Percentiles rank a stretch among this genome's conserved stretches.
phyloP scores from a whole-genome alignment of 2,113 vertebrate species.

The Nesospiza acunhae region DNA sequence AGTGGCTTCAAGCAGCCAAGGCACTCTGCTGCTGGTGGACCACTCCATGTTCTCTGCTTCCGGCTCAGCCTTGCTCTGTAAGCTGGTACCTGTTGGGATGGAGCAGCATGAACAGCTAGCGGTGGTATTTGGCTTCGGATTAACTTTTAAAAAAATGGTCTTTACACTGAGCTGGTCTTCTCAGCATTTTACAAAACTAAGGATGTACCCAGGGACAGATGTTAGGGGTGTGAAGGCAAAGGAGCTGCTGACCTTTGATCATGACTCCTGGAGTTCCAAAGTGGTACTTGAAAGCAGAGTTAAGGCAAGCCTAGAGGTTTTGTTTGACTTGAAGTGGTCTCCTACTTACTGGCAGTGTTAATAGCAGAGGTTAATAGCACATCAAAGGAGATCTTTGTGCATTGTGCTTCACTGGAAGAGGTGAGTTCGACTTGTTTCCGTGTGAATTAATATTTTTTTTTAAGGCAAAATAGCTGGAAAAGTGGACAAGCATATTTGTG shows the following conservation, averaged over 20 bases:
- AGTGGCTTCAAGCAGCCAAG: neutral
- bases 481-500: neutral
- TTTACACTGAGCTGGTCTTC: neutral
- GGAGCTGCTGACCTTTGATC: neutral
- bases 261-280: neutral
- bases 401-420: neutral
- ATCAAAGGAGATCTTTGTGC: neutral
- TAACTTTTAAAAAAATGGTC: neutral
- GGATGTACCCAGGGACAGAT: neutral
- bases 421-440: neutral
- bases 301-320: neutral
- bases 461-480: neutral
- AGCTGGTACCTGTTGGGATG: neutral
- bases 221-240: neutral
- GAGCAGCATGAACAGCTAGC: neutral
- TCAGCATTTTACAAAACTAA: neutral
- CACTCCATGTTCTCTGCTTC: neutral
- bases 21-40: neutral
- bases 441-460: neutral
- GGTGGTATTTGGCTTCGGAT: neutral
- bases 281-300: neutral
- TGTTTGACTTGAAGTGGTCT: neutral
- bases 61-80: rapidly evolving
- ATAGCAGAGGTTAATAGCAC: neutral
- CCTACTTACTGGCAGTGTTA: neutral